Conservation (phyloP, 2,888 invertebrate genomes). For the Drosophila meridionalis region DNA sequence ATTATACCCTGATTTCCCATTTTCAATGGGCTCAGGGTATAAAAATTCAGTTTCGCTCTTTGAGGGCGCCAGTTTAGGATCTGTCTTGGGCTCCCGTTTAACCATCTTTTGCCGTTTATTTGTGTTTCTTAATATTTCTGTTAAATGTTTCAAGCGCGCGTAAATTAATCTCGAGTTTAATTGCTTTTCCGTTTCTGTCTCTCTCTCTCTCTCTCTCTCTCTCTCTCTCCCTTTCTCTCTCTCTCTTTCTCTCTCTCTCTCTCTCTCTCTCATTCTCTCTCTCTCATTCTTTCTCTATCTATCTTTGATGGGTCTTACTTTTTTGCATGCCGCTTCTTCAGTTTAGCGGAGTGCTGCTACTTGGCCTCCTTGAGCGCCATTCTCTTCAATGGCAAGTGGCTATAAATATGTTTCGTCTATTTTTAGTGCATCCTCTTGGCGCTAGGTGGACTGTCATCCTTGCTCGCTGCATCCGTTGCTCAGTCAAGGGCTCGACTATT, state of each 20-base stretch:
- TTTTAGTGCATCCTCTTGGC: constrained; percentile 48
- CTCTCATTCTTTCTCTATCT: neutral
- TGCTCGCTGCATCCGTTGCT: constrained; percentile 16
- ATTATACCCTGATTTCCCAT: too few species aligned
- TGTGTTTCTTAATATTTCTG: constrained; percentile 76
- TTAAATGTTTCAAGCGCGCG: constrained; percentile 75
- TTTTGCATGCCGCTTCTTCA: constrained; percentile 31
- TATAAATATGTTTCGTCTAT: constrained; percentile 69
- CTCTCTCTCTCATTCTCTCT: neutral
- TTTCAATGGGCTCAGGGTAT: too few species aligned
- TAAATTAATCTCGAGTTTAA: constrained; percentile 82
- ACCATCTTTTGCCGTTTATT: constrained; percentile 54
- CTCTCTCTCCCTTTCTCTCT: neutral
- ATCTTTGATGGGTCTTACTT: constrained; percentile 3
- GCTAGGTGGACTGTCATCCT: constrained; percentile 45
- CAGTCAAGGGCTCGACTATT: constrained; percentile 27
- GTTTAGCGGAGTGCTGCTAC: constrained; percentile 38
- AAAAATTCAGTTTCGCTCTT: constrained; percentile 35
- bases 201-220: neutral
- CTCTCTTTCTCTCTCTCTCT: constrained; percentile 14
- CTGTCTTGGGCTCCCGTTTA: constrained; percentile 12
- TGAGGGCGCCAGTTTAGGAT: constrained; percentile 66
- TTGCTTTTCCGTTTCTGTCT: constrained; percentile 68
- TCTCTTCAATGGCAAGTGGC: constrained; percentile 33
- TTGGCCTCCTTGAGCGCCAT: constrained; percentile 55